Conservation (phyloP, 2,113 vertebrate species). For the Nothoprocta pentlandii region DNA sequence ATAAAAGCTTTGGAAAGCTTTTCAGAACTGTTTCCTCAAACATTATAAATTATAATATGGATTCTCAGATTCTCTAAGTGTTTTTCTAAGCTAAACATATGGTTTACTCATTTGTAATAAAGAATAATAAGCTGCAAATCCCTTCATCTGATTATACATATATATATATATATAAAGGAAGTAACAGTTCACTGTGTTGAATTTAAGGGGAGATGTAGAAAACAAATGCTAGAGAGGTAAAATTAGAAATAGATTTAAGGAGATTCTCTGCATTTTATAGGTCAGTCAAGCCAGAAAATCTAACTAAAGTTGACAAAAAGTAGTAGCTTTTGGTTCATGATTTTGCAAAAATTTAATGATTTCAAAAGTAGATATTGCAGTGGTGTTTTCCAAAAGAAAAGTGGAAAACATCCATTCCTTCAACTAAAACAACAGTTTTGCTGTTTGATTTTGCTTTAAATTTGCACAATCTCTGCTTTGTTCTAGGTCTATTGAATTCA, state of each 20-base stretch:
- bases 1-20: not conserved
- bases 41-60: not conserved
- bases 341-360: not conserved
- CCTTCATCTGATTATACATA: not conserved
- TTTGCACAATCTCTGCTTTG: not conserved
- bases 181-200: not conserved
- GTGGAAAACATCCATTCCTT: not conserved
- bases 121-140: not conserved
- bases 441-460: not conserved
- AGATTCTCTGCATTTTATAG: not conserved
- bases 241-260: not conserved
- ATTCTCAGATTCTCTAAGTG: not conserved
- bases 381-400: not conserved
- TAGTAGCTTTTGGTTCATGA: not conserved
- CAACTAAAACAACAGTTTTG: not conserved
- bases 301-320: not conserved
- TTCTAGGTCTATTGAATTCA: not conserved
- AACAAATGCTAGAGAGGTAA: not conserved
- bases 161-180: too few relatives aligned
- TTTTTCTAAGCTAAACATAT: not conserved
- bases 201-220: not conserved
- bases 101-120: not conserved
- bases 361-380: not conserved
- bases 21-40: not conserved
- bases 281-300: not conserved